Evolutionary conservation across 2,113 vertebrate species (phyloP).

Genomic region (Channa maculata): DNA sequence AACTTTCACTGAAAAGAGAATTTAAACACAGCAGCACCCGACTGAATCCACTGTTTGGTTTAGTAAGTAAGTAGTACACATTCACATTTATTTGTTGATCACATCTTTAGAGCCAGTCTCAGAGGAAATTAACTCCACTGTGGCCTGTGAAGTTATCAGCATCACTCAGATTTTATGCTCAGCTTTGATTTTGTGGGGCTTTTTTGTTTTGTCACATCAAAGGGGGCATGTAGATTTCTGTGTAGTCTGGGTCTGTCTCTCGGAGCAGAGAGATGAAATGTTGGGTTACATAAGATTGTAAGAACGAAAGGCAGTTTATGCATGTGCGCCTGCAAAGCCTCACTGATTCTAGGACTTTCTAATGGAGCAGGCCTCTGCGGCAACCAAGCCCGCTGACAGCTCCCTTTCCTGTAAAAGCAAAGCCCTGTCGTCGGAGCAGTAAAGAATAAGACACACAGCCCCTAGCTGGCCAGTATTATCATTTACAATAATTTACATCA

Average conservation of each 20-base stretch:
- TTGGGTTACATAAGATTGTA: constrained; percentile 66
- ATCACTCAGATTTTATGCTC: constrained; percentile 15
- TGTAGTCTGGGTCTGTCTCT: constrained; percentile 66
- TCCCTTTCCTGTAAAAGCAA: constrained; percentile 32
- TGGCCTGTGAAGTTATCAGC: constrained; percentile 32
- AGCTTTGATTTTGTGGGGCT: constrained; percentile 46
- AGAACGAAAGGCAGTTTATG: constrained; percentile 57
- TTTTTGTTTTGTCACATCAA: constrained; percentile 64
- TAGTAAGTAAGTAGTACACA: constrained; percentile 25
- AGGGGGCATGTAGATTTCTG: constrained; percentile 43
- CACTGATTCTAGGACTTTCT: constrained; percentile 60
- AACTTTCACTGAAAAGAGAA: not conserved
- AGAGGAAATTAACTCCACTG: constrained; percentile 23
- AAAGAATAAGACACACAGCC: constrained; percentile 44
- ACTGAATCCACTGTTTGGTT: constrained; percentile 33
- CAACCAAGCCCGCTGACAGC: constrained; percentile 37
- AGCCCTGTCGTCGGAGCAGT: constrained; percentile 30
- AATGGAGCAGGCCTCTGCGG: constrained; percentile 54
- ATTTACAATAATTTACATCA: constrained; percentile 59
- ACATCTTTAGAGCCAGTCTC: constrained; percentile 20
- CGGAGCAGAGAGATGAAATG: constrained; percentile 68
- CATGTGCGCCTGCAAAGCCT: constrained; percentile 55
- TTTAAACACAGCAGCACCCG: constrained; percentile 29
- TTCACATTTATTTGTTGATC: constrained; percentile 50
- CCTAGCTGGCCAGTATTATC: constrained; percentile 21